Evolutionary conservation across 2,888 invertebrate genomes (phyloP).

Genomic region (Pheosia gnoma): DNA sequence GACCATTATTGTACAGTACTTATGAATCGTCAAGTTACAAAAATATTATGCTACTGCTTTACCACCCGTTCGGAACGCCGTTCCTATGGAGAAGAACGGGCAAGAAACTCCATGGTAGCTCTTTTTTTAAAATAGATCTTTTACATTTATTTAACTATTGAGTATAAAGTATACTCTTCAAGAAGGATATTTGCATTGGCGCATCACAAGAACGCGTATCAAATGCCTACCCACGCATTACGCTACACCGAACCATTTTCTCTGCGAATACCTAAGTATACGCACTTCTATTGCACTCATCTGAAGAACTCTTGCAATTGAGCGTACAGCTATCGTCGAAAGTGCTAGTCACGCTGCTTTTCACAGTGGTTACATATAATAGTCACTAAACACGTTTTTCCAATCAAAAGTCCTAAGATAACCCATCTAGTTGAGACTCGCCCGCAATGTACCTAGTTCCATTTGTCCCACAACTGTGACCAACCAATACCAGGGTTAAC

Average conservation of each 20-base stretch:
- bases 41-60: no score
- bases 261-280: constrained; percentile 33
- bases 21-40: no score
- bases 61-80: no score
- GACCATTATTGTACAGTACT: no score
- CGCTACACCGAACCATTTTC: constrained; percentile 8
- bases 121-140: no score
- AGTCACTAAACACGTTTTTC: neutral
- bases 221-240: constrained; percentile 6
- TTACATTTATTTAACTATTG: no score
- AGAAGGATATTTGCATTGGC: neutral
- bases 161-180: no score
- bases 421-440: neutral
- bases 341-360: constrained; percentile 50
- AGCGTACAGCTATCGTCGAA: constrained; percentile 32
- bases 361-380: constrained; percentile 42
- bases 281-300: constrained; percentile 6
- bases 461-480: no score
- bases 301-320: neutral
- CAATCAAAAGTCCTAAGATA: neutral
- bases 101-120: no score
- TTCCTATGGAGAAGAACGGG: no score
- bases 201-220: neutral
- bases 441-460: no score
- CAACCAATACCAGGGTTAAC: no score